phyloP scores from a whole-genome alignment of 2,888 invertebrate genomes.

The Axea sp. region DNA sequence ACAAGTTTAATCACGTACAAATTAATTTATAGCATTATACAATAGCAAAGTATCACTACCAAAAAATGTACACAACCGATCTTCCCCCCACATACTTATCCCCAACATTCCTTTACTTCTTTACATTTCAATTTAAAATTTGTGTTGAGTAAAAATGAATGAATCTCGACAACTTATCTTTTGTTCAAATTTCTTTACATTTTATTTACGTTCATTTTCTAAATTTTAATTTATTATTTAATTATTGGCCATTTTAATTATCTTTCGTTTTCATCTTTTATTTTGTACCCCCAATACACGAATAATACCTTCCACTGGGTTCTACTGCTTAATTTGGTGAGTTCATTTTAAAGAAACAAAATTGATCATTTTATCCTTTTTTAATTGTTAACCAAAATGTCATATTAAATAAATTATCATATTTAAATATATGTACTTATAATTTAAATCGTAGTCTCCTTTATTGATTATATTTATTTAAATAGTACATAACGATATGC shows the following conservation, averaged over 20 bases:
- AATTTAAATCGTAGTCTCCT: no score
- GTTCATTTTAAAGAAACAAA: constrained; percentile 28
- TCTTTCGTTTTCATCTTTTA: constrained; percentile 47
- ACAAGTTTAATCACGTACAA: no score
- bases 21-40: no score
- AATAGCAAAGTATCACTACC: neutral
- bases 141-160: no score
- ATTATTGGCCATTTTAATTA: constrained; percentile 47
- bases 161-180: no score
- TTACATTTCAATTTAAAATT: neutral
- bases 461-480: no score
- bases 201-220: neutral
- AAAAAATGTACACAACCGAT: constrained; percentile 12
- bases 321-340: constrained; percentile 51
- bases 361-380: neutral
- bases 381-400: neutral
- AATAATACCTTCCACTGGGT: constrained; percentile 53
- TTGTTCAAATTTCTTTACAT: no score
- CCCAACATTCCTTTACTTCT: neutral
- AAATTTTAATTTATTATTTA: constrained; percentile 1
- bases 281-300: constrained; percentile 35
- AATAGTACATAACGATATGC: no score
- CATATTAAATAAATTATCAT: constrained; percentile 12
- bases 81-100: constrained; percentile 11
- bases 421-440: no score